Evolutionary conservation across 2,888 invertebrate genomes (phyloP), one percentile per base, ranked within the genome.

Genomic region (Lottia scabra): DNA sequence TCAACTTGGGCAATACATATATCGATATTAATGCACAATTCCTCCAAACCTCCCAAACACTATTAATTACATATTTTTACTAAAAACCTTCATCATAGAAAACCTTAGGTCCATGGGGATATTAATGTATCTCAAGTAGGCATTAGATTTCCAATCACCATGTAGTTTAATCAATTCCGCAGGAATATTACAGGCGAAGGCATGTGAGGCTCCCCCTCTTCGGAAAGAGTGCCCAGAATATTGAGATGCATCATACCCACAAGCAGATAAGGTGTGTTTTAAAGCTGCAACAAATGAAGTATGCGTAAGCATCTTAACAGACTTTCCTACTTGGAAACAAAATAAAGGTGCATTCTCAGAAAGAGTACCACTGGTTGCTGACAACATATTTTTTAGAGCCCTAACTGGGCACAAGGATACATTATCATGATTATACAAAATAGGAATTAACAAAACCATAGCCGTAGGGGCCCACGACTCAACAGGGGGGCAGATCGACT

Each of bases 171-270:
- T 67, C 19, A 68, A 30, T 8, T 38, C 63, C 5, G 62, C 68
- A 10, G 68, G 68, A 4, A 68, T 26, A 16, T n/a, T 43, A 68
- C 62, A 68, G 15, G 48, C 10, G 15, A 27, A 27, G 64, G 73
- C 72, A 65, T 71, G 12, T 19, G 45, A 10, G 67, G 62, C 68
- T 67, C 44, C 74, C 26, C 76, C 73, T 68, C 26, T 44, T 16
- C 62, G 63, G 46, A 38, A 63, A 69, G 19, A 71, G 67, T 15
- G 76, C 66, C 48, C 74, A 27, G 45, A 63, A 23, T 43, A 46
- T 13, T 44, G 63, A 64, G 43, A 45, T 64, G 66, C n/a, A 19
- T 48, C 48, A 48, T 30, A 30, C 30, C 46, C 46, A 46, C 46
- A 46, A 46, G 46, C 15, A 46, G 46, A 16, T 46, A 46, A n/a